Base-by-base conservation (phyloP, 2,888 invertebrate species). In the Hemaris fuciformis region DNA sequence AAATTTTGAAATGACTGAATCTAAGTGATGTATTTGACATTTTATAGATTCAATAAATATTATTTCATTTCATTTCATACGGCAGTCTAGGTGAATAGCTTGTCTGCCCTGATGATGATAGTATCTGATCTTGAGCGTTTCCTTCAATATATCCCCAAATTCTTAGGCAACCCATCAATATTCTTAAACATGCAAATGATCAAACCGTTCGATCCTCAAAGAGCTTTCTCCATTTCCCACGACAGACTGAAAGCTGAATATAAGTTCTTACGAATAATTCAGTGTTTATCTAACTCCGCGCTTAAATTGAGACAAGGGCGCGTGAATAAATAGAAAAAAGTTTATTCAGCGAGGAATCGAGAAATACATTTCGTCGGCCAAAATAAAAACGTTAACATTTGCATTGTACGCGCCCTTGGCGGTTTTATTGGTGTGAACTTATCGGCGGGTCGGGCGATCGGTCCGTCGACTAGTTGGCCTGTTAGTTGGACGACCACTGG, bases 331-430 rank as follows among this genome's bases (percentile, higher is more conserved):
- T 68, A 70, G 69, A 70, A 66, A 67, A 64, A 67, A 63, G 63
- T 64, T 60, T 66, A 66, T 53, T 53, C 53, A 66, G 67, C 66
- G 63, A 62, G 63, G 67, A 64, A 68, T 67, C 65, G 64, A 70
- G 69, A 70, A 68, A 69, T 66, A 64, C 63, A 70, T 69, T 71
- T 65, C 56, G 68, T 60, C 67, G 63, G 53, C 53, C 27, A 31
- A 69, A 69, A 71, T 70, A 67, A 71, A 74, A 67, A 68, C 60
- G 67, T 71, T 70, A 70, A 65, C 67, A 70, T 72, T 72, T 72
- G 68, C 72, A 71, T 71, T 68, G 70, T 66, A 63, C 67, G 64
- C 63, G 68, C 67, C 70, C 64, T 67, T 64, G 68, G 66, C 63
- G 65, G 18, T 31, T 59, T 62, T 42, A 53, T 53, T 53, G 53